Conservation (phyloP, 2,113 vertebrate genomes). For the Cheirogaleus medius region DNA sequence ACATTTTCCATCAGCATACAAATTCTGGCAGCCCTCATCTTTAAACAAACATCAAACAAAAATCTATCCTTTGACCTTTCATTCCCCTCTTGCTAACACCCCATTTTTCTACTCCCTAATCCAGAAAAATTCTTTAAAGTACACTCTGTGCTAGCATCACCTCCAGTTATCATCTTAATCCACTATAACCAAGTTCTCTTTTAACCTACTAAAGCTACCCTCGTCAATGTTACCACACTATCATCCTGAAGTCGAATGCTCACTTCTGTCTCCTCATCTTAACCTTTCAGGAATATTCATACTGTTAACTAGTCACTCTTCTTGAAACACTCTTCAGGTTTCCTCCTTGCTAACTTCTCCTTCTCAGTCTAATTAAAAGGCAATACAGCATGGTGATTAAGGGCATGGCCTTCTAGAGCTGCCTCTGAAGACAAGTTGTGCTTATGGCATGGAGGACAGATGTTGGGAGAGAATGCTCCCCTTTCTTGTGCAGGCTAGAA, state of each 20-base stretch:
- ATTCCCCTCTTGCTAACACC: neutral
- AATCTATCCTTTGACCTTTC: neutral
- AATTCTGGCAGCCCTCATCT: neutral
- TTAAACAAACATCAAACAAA: slow-evolving; percentile 13
- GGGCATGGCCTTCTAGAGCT: neutral
- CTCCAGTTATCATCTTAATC: neutral
- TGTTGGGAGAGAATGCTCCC: neutral
- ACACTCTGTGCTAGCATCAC: neutral
- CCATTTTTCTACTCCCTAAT: neutral
- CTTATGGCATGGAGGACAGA: neutral
- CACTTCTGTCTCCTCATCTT: neutral
- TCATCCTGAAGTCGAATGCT: neutral
- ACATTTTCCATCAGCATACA: neutral
- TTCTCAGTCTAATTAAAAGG: neutral
- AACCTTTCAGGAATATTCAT: neutral
- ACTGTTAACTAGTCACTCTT: neutral
- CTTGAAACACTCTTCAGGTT: neutral
- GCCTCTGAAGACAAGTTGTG: neutral
- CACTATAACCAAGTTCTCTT: neutral
- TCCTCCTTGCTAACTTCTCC: neutral
- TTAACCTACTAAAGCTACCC: neutral
- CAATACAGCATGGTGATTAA: neutral
- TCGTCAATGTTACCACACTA: neutral
- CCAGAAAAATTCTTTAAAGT: neutral
- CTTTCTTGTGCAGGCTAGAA: neutral